Evolutionary conservation across 1,140 invertebrate genomes (phyloP).

Genomic region (Tetramorium simillimum): DNA sequence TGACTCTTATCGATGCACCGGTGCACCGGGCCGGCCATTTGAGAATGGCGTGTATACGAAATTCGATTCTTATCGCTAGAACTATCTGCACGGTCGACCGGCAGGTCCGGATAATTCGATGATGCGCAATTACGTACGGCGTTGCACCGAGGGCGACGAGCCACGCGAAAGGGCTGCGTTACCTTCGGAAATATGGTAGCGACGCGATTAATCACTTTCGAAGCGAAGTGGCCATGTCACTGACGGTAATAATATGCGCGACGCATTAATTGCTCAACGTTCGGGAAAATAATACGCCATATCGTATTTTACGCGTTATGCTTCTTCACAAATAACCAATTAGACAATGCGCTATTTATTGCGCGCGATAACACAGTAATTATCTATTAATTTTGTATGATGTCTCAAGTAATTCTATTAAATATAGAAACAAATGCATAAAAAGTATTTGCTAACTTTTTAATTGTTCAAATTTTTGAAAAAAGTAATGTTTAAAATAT

Average conservation of each 20-base stretch:
- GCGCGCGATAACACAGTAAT: not conserved
- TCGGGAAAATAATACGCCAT: conserved; percentile 23
- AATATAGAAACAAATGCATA: not conserved
- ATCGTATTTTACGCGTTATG: not conserved
- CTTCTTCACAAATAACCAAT: not conserved
- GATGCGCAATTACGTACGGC: conserved; percentile 42
- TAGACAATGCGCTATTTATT: not conserved
- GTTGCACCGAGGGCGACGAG: not conserved
- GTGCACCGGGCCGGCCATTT: conserved; percentile 6
- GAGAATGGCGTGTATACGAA: conserved; percentile 35
- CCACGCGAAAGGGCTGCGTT: conserved; percentile 5
- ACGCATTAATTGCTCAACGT: conserved; percentile 23
- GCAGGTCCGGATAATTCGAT: conserved; percentile 38
- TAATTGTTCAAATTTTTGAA: not conserved
- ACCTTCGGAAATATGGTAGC: conserved; percentile 38
- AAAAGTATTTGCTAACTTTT: not conserved
- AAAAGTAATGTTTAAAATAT: not conserved
- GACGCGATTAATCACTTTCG: conserved; percentile 38
- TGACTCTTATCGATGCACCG: conserved; percentile 46
- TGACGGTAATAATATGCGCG: conserved; percentile 38
- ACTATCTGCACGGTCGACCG: conserved; percentile 9
- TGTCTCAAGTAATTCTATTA: not conserved
- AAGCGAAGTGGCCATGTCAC: conserved; percentile 23
- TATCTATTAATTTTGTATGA: not conserved
- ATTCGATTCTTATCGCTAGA: conserved; percentile 50